Evolutionary conservation across 2,888 invertebrate genomes (phyloP).

Genomic region (Crocallis elinguaria): DNA sequence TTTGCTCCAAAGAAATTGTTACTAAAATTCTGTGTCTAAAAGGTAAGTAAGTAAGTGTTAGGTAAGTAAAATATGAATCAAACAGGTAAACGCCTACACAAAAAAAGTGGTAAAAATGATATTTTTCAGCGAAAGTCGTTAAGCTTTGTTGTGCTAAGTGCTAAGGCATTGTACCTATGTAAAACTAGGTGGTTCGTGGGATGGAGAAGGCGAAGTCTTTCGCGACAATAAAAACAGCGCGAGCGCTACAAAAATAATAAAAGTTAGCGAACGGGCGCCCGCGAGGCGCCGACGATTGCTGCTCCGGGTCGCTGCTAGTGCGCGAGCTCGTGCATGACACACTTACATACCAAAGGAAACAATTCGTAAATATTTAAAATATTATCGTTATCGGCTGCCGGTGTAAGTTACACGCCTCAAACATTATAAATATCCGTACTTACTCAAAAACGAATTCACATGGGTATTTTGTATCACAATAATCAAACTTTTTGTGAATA

Average conservation of each 20-base stretch:
- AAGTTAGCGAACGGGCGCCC: constrained; percentile 69
- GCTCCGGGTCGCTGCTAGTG: constrained; percentile 42
- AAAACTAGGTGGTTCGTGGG: constrained; percentile 47
- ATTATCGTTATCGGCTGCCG: background rate
- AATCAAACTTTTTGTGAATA: too few relatives aligned
- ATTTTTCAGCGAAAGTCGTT: constrained; percentile 29
- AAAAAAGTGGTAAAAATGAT: constrained; percentile 18
- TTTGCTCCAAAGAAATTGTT: too few relatives aligned
- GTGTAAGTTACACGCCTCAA: too few relatives aligned
- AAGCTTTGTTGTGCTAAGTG: constrained; percentile 35
- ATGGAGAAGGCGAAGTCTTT: constrained; percentile 59
- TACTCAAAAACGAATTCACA: too few relatives aligned
- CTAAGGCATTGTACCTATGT: constrained; percentile 29
- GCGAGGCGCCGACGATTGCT: constrained; percentile 55
- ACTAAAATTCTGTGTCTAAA: too few relatives aligned
- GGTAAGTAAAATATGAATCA: constrained; percentile 8
- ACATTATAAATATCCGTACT: too few relatives aligned
- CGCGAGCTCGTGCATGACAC: background rate
- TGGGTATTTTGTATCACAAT: too few relatives aligned
- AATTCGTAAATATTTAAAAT: background rate
- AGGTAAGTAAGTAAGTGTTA: background rate
- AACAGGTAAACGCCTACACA: constrained; percentile 13
- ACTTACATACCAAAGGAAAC: background rate
- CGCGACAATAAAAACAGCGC: constrained; percentile 69
- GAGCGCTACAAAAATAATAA: constrained; percentile 75